Conservation (phyloP, 2,113 vertebrate species). For the Promerops cafer region DNA sequence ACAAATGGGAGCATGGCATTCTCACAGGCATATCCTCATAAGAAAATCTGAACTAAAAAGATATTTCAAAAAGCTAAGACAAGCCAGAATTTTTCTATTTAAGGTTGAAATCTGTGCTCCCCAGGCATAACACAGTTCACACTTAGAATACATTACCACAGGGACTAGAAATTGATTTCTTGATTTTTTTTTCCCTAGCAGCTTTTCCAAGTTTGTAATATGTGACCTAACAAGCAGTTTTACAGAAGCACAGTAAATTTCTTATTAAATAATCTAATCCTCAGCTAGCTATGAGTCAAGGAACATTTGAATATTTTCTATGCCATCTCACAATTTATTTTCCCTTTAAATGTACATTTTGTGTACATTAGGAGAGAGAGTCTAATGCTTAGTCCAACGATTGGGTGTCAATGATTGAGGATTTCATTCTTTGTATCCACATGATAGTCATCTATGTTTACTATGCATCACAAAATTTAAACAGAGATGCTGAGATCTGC, state of each 20-base stretch:
- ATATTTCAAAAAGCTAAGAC: background rate
- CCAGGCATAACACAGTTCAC: background rate
- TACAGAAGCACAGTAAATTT: background rate
- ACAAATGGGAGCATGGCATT: background rate
- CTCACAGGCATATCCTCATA: background rate
- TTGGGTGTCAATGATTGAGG: background rate
- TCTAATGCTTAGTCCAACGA: background rate
- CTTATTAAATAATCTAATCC: background rate
- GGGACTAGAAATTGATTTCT: constrained; percentile 21
- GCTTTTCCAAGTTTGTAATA: background rate
- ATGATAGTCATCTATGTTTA: background rate
- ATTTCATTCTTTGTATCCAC: background rate
- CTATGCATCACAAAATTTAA: background rate
- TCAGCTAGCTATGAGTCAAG: background rate
- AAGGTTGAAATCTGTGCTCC: constrained; percentile 1
- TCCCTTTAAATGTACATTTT: background rate
- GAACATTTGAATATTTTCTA: background rate
- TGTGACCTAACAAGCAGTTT: background rate
- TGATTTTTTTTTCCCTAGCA: constrained; percentile 20
- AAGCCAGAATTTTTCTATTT: constrained; percentile 22
- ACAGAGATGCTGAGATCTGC: background rate
- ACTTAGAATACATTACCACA: background rate
- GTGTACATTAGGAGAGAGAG: background rate
- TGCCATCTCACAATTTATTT: background rate
- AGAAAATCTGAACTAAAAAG: background rate